Percentiles rank a stretch among this genome's conserved stretches.
Evolutionary conservation across 2,113 vertebrate genomes (phyloP).

Genomic region (Hippocampus zosterae): DNA sequence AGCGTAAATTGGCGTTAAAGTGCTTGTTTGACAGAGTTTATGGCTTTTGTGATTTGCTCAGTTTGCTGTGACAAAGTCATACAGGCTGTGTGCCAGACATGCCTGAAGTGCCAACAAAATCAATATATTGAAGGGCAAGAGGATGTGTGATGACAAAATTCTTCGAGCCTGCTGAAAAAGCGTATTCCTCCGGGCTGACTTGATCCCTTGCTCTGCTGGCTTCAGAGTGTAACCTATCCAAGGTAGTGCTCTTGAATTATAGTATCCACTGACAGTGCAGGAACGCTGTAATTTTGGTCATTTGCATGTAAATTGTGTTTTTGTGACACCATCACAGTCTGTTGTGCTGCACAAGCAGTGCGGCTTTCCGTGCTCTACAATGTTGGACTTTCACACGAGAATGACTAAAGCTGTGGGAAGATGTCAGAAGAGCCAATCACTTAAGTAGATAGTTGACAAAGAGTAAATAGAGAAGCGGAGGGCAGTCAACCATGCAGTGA

Average conservation of each 20-base stretch:
- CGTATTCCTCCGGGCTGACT: slow-evolving; percentile 46
- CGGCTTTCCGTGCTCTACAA: slow-evolving; percentile 33
- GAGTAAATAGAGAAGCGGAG: slow-evolving; percentile 20
- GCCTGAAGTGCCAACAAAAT: slow-evolving; percentile 47
- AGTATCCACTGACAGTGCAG: slow-evolving; percentile 34
- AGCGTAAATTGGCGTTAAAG: background rate
- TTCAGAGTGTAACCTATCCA: slow-evolving; percentile 30
- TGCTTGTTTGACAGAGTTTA: background rate
- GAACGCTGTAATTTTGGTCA: slow-evolving; percentile 60
- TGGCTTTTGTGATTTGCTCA: background rate
- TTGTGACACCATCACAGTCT: slow-evolving; percentile 38
- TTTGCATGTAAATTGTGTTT: slow-evolving; percentile 71
- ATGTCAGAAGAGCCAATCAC: slow-evolving; percentile 49
- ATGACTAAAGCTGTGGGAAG: slow-evolving; percentile 48
- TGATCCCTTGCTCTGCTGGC: slow-evolving; percentile 49
- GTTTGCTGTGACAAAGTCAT: slow-evolving; percentile 27
- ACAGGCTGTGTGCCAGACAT: slow-evolving; percentile 30
- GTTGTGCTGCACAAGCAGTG: slow-evolving; percentile 40
- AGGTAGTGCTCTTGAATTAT: slow-evolving; percentile 55
- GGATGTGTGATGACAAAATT: slow-evolving; percentile 61
- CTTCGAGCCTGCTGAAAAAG: slow-evolving; percentile 61
- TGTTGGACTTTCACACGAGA: slow-evolving; percentile 29
- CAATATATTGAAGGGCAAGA: slow-evolving; percentile 56
- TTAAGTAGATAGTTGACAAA: slow-evolving; percentile 31
- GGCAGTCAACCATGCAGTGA: slow-evolving; percentile 22